Evolutionary conservation across 1,140 invertebrate genomes (phyloP), one percentile per base, ranked within the genome.

Genomic region (Cydia fagiglandana): DNA sequence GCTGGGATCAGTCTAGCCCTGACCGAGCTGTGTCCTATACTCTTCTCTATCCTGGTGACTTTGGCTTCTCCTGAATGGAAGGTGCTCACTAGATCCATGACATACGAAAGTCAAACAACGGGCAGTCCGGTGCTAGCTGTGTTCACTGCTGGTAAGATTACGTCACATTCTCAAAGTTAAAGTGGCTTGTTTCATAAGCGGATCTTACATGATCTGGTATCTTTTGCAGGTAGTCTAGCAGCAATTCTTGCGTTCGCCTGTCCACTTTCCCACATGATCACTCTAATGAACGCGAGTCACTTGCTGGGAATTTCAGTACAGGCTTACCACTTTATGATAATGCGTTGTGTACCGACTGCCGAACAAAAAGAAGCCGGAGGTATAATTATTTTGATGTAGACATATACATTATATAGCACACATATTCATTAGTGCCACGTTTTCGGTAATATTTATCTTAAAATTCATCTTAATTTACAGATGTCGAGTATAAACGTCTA

Each of bases 171-270:
- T 47, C 12, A 47, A 47, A 47, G 13, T 47, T 15, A 47, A 15
- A 47, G 3, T 3, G 45, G 12, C 3, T 47, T 47, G 10, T 47
- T 47, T 15, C 45, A 13, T 47, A 47, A 47, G 45, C 13, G 12
- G 12, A 15, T 15, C 45, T 47, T 47, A 47, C 2, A 47, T 47
- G 10, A 47, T 3, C 50, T 77, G 61, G 73, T 66, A 41, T 53
- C 24, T 28, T 20, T 93, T 93, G 79, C 83, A 95, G 94, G 95
- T 74, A 95, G 95, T 80, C 82, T 95, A 75, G 94, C 95, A 73
- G 94, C 95, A 50, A 95, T 95, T 80, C 82, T 96, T 75, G 95
- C 95, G 2, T 95, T 95, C 81, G 95, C 95, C 13, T 95, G 95
- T 84, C 95, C 95, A 0, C 78, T 96, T 77, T 88, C 91, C 3